phyloP scores from a whole-genome alignment of 2,888 invertebrate species.

The Minunthozetes semirufus region DNA sequence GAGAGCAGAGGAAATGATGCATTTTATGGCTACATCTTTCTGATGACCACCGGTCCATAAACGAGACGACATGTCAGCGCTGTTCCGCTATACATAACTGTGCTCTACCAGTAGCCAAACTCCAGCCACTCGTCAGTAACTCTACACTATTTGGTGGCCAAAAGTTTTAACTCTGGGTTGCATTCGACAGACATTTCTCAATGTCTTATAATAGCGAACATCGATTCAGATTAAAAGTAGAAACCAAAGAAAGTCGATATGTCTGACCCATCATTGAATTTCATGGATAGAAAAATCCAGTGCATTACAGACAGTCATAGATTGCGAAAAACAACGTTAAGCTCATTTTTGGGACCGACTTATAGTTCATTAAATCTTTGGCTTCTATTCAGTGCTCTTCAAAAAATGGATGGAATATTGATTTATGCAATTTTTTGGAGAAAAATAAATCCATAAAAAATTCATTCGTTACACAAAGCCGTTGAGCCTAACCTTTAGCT shows the following conservation, averaged over 20 bases:
- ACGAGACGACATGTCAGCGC: constrained; percentile 30
- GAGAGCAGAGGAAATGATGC: constrained; percentile 25
- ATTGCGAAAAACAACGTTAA: neutral
- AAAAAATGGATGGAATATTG: neutral
- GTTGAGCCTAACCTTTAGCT: constrained; percentile 17
- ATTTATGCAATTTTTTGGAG: neutral
- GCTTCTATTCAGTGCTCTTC: neutral
- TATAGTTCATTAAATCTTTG: constrained; percentile 17
- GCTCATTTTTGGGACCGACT: constrained; percentile 1
- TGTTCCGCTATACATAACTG: neutral
- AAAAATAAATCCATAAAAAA: constrained; percentile 27
- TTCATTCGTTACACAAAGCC: constrained; percentile 15
- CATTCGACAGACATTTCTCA: constrained; percentile 26
- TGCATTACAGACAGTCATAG: neutral
- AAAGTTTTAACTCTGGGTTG: constrained; percentile 3
- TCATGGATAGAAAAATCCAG: neutral
- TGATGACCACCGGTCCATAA: constrained; percentile 30
- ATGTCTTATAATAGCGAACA: constrained; percentile 27
- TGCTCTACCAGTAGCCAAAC: neutral
- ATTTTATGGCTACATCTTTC: constrained; percentile 32
- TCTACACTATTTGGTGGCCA: neutral
- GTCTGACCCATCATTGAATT: constrained; percentile 14
- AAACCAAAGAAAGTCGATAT: constrained; percentile 20
- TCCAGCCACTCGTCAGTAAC: neutral
- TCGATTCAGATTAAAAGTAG: constrained; percentile 22